phyloP scores from a whole-genome alignment of 2,113 vertebrate species.

The Eolophus roseicapilla region DNA sequence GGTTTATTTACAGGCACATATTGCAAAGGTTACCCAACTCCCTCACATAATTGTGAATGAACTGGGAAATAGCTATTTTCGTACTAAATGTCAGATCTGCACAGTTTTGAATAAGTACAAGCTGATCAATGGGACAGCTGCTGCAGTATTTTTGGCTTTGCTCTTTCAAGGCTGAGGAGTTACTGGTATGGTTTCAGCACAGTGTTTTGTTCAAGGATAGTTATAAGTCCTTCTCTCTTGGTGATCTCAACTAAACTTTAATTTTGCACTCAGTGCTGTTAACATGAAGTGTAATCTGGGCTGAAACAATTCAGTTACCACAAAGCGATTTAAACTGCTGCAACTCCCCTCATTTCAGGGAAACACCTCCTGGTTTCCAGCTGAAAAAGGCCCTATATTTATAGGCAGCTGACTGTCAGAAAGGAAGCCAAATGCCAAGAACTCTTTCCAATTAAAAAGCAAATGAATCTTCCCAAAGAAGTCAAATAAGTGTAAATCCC shows the following conservation, averaged over 20 bases:
- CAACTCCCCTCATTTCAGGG: not conserved
- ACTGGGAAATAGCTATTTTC: not conserved
- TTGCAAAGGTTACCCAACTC: not conserved
- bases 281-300: not conserved
- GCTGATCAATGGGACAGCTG: constrained; percentile 11
- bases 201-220: not conserved
- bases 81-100: not conserved
- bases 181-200: not conserved
- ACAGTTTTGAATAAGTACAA: not conserved
- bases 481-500: not conserved
- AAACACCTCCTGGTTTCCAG: not conserved
- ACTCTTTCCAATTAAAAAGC: not conserved
- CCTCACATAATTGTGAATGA: not conserved
- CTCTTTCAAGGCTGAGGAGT: not conserved
- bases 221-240: not conserved
- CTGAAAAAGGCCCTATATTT: not conserved
- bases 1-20: not conserved
- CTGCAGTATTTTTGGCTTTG: not conserved
- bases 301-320: not conserved
- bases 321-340: not conserved
- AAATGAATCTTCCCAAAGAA: not conserved
- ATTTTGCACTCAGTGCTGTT: not conserved
- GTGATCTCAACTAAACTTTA: not conserved
- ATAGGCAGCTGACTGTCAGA: not conserved
- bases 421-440: not conserved